Evolutionary conservation across 1,140 invertebrate genomes (phyloP).

Genomic region (Dendroctonus valens): DNA sequence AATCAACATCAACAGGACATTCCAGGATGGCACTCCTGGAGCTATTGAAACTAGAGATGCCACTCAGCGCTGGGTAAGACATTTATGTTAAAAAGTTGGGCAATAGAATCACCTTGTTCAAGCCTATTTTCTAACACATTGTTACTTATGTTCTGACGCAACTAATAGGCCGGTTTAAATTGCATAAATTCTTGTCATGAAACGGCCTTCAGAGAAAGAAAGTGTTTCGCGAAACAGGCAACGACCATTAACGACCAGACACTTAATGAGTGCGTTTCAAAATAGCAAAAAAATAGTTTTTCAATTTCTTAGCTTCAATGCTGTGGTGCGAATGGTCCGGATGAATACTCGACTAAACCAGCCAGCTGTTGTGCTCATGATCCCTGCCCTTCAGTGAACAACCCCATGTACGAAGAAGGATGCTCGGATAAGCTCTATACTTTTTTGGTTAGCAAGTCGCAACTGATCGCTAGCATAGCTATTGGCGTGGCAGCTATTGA

Average conservation of each 20-base stretch:
- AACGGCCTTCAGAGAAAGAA: too few relatives aligned
- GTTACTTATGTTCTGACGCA: too few relatives aligned
- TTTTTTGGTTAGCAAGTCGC: constrained; percentile 54
- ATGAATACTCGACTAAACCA: constrained; percentile 47
- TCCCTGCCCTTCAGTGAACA: constrained; percentile 15
- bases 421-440: constrained; percentile 46
- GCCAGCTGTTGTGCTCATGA: constrained; percentile 35
- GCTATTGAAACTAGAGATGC: constrained; percentile 52
- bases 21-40: constrained; percentile 48
- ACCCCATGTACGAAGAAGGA: constrained; percentile 23
- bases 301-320: constrained; percentile 51
- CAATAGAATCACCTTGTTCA: too few relatives aligned
- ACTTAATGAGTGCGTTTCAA: too few relatives aligned
- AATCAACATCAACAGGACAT: constrained; percentile 42
- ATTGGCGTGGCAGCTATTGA: constrained; percentile 68
- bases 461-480: constrained; percentile 61
- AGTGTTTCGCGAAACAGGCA: too few relatives aligned
- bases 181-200: too few relatives aligned
- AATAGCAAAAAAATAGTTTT: too few relatives aligned
- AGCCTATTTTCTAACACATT: too few relatives aligned
- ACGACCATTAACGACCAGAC: too few relatives aligned
- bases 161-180: too few relatives aligned
- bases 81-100: neutral
- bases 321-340: constrained; percentile 58
- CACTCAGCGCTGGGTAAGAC: constrained; percentile 56